A percentile compares a stretch with the other conserved stretches of the same genome.
Evolutionary conservation across 1,140 invertebrate species (phyloP).

Genomic region (Drosophila santomea): DNA sequence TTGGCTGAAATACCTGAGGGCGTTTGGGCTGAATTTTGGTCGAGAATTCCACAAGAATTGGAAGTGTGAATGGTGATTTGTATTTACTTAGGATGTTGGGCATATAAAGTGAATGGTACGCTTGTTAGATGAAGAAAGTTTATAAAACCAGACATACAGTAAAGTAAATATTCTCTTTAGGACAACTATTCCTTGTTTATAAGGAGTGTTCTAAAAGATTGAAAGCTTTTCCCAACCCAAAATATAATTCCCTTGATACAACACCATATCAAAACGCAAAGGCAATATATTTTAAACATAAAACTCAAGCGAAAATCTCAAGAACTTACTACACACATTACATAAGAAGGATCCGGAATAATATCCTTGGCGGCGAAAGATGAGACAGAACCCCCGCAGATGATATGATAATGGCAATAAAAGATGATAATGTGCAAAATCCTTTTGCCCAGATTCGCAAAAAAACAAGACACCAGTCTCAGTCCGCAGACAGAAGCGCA

Average conservation of each 20-base stretch:
- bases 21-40: conserved; percentile 25
- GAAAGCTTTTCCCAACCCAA: too few species aligned
- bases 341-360: conserved; percentile 43
- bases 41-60: conserved; percentile 17
- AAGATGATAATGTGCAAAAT: conserved; percentile 72
- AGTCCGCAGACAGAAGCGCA: conserved; percentile 24
- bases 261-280: not conserved
- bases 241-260: not conserved
- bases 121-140: not conserved
- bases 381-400: conserved; percentile 33
- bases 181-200: not conserved
- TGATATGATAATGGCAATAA: conserved; percentile 65
- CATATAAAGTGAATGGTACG: too few species aligned
- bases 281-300: conserved; percentile 25
- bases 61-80: conserved; percentile 26
- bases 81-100: conserved; percentile 42
- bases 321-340: conserved; percentile 64
- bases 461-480: conserved; percentile 49
- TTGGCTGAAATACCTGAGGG: conserved; percentile 83
- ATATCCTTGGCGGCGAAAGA: conserved; percentile 47
- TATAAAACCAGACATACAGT: too few species aligned
- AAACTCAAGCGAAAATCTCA: conserved; percentile 54
- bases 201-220: too few species aligned
- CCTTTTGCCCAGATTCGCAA: conserved; percentile 74
- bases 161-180: too few species aligned